phyloP scores from a whole-genome alignment of 2,888 invertebrate species.

The Cryptocephalus primarius region DNA sequence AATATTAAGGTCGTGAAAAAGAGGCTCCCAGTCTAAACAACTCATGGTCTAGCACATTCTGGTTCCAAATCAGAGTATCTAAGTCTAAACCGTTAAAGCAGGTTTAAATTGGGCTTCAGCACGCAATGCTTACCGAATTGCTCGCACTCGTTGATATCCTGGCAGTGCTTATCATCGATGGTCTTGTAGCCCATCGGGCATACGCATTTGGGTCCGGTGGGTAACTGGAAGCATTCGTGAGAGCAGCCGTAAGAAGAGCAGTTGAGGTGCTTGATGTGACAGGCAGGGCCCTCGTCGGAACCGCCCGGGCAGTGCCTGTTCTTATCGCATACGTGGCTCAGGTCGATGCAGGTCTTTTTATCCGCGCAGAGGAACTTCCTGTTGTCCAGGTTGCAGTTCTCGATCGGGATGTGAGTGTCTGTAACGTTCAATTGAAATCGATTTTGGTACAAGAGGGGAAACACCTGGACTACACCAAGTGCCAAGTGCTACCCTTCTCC shows the following conservation, averaged over 20 bases:
- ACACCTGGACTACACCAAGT: neutral
- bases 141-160: constrained; percentile 56
- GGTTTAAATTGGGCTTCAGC: too few species aligned
- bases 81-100: too few species aligned
- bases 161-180: constrained; percentile 38
- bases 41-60: too few species aligned
- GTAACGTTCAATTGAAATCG: constrained; percentile 1
- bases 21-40: too few species aligned
- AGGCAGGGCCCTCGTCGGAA: constrained; percentile 47
- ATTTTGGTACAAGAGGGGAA: neutral
- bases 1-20: neutral
- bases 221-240: constrained; percentile 36
- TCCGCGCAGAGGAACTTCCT: constrained; percentile 44
- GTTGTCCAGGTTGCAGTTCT: constrained; percentile 39
- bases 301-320: constrained; percentile 47
- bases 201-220: constrained; percentile 45
- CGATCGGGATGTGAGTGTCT: constrained; percentile 29
- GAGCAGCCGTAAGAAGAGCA: constrained; percentile 35
- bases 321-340: constrained; percentile 45
- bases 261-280: constrained; percentile 19
- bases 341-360: constrained; percentile 42
- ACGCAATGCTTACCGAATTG: constrained; percentile 37
- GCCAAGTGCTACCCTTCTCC: too few species aligned
- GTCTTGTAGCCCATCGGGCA: constrained; percentile 41
- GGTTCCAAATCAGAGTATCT: too few species aligned